A percentile compares a stretch with the other conserved stretches of the same genome.
Evolutionary conservation across 2,113 vertebrate species (phyloP).

Genomic region (Geococcyx californianus): DNA sequence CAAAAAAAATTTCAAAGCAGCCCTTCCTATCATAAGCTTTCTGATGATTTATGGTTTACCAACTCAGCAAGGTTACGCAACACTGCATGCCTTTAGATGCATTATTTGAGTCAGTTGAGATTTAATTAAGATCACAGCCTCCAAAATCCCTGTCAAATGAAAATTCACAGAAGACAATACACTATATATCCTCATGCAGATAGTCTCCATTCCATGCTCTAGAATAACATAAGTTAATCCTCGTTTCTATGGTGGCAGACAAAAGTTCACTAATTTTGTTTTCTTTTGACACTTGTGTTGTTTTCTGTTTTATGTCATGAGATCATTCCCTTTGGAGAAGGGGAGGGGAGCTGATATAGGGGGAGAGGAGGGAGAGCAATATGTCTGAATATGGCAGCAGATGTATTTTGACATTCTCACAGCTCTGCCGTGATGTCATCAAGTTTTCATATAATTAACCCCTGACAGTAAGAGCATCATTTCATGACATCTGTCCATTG

Average conservation of each 20-base stretch:
- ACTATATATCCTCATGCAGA: conserved; percentile 84
- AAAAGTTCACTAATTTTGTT: conserved; percentile 87
- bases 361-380: conserved; percentile 70
- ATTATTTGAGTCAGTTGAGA: conserved; percentile 91
- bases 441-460: conserved; percentile 76
- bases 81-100: conserved; percentile 86
- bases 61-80: conserved; percentile 86
- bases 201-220: conserved; percentile 87
- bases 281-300: conserved; percentile 84
- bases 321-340: conserved; percentile 74
- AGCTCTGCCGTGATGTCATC: conserved; percentile 79
- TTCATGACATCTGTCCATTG: conserved; percentile 66
- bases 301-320: conserved; percentile 82
- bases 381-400: conserved; percentile 72
- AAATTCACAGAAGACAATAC: conserved; percentile 91
- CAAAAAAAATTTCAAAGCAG: conserved; percentile 68
- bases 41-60: conserved; percentile 86
- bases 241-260: conserved; percentile 91
- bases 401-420: conserved; percentile 77
- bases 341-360: conserved; percentile 52
- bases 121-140: conserved; percentile 98
- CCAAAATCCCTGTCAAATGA: conserved; percentile 92
- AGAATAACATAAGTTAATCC: conserved; percentile 88
- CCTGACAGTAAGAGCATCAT: conserved; percentile 66
- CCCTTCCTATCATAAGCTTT: conserved; percentile 77